Conservation (phyloP, 2,797 vertebrate genomes). For the Pseudochromis fuscus region DNA sequence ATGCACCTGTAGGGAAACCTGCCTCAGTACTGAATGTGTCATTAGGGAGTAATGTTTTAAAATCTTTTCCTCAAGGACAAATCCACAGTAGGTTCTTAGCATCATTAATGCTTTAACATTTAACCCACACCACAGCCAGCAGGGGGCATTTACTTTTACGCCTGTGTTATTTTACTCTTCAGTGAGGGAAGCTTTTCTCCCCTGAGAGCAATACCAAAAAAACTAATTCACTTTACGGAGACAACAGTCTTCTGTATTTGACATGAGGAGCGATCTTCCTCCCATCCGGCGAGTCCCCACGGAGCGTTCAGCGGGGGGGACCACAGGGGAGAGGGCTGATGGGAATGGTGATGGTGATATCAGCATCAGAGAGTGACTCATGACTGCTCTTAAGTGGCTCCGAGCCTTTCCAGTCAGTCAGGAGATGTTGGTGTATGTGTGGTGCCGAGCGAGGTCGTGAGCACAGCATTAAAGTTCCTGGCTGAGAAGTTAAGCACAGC, state of each 20-base stretch:
- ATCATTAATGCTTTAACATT: constrained; percentile 30
- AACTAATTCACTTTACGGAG: constrained; percentile 52
- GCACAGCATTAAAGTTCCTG: constrained; percentile 11
- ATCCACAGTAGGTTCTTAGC: constrained; percentile 4
- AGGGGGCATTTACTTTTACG: constrained; percentile 12
- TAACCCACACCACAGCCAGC: constrained; percentile 2
- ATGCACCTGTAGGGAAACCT: not conserved
- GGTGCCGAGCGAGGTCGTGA: constrained; percentile 25
- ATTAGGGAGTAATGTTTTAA: constrained; percentile 2
- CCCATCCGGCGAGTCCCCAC: constrained; percentile 43
- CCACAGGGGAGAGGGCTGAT: constrained; percentile 62
- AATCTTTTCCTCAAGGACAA: constrained; percentile 3
- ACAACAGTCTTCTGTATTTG: constrained; percentile 44
- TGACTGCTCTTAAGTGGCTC: constrained; percentile 63
- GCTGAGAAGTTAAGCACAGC: constrained; percentile 37
- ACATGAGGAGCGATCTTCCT: constrained; percentile 45
- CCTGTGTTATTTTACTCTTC: constrained; percentile 45
- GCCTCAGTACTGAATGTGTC: too few relatives aligned
- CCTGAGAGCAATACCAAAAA: constrained; percentile 36
- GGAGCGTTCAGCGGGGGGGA: constrained; percentile 28
- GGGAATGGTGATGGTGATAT: constrained; percentile 76
- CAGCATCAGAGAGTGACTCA: constrained; percentile 73
- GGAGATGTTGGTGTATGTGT: constrained; percentile 37
- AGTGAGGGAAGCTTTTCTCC: constrained; percentile 37
- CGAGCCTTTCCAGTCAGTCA: constrained; percentile 68